Percentiles rank a stretch among this genome's conserved stretches.
phyloP scores from a whole-genome alignment of 2,888 invertebrate species.

The Tineola bisselliella region DNA sequence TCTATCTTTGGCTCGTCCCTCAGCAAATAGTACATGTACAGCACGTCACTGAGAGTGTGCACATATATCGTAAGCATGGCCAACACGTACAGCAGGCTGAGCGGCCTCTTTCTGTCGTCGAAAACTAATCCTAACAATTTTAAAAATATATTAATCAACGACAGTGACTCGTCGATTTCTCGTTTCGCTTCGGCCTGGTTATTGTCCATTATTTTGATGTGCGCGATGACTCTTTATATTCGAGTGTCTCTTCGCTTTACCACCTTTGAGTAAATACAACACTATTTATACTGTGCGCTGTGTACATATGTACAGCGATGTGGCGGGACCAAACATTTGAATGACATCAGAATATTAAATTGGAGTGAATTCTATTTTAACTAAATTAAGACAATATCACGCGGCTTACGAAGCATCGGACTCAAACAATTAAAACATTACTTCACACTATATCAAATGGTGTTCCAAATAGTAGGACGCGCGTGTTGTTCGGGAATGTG shows the following conservation, averaged over 20 bases:
- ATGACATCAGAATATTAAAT: no score
- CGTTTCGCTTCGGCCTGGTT: neutral
- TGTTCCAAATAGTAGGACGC: no score
- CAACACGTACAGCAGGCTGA: neutral
- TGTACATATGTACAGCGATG: neutral
- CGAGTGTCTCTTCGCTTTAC: neutral
- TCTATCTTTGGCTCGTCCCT: neutral
- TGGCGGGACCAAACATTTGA: neutral
- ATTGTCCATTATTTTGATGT: neutral
- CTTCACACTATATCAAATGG: no score
- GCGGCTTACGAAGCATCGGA: no score
- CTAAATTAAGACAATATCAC: no score
- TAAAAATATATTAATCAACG: neutral
- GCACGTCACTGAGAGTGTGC: neutral
- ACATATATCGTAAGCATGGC: neutral
- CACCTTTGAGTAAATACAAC: neutral
- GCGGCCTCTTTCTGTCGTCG: neutral
- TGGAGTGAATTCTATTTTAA: no score
- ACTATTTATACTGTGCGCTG: neutral
- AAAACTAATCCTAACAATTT: neutral
- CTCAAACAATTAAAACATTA: no score
- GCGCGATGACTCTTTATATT: neutral
- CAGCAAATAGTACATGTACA: neutral
- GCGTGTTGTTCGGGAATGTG: no score
- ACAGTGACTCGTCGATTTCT: neutral